phyloP scores from a whole-genome alignment of 2,797 vertebrate genomes.

The Channallabes apus region DNA sequence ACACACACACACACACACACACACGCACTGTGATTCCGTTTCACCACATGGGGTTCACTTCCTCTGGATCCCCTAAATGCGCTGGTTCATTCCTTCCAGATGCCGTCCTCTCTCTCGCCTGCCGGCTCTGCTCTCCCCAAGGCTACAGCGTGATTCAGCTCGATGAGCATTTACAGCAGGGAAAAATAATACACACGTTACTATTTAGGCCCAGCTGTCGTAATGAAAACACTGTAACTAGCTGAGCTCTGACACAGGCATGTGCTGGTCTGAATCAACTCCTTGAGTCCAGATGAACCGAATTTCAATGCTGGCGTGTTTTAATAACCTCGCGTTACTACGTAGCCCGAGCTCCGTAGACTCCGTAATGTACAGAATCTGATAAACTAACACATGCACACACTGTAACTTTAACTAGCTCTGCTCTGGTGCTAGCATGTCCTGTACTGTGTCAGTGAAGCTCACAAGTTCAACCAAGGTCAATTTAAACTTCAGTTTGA shows the following conservation, averaged over 20 bases:
- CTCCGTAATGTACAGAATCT: not conserved
- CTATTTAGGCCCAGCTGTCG: slow-evolving; percentile 19
- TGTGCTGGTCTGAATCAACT: slow-evolving; percentile 19
- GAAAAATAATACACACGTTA: slow-evolving; percentile 11
- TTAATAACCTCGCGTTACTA: not conserved
- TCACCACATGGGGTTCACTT: slow-evolving; percentile 74
- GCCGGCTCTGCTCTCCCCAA: not conserved
- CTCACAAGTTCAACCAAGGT: not conserved
- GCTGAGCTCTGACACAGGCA: not conserved
- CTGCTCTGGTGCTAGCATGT: not conserved
- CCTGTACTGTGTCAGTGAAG: not conserved
- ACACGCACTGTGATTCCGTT: slow-evolving; percentile 12
- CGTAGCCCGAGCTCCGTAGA: not conserved
- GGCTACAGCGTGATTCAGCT: slow-evolving; percentile 22
- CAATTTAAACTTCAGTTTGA: not conserved
- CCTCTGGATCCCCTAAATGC: slow-evolving; percentile 71
- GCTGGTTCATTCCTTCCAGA: slow-evolving; percentile 55
- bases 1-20: too few relatives aligned
- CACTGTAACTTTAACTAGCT: not conserved
- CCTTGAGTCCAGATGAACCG: not conserved
- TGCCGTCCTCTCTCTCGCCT: slow-evolving; percentile 13
- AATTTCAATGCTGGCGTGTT: not conserved
- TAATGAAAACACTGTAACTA: slow-evolving; percentile 33
- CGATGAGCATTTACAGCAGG: not conserved
- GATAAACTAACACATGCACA: not conserved